These are phyloP conservation scores for Rhyacophila evoluta DNA, from an alignment of 2,888 invertebrate genomes.

Conservation along the genomic window DNA sequence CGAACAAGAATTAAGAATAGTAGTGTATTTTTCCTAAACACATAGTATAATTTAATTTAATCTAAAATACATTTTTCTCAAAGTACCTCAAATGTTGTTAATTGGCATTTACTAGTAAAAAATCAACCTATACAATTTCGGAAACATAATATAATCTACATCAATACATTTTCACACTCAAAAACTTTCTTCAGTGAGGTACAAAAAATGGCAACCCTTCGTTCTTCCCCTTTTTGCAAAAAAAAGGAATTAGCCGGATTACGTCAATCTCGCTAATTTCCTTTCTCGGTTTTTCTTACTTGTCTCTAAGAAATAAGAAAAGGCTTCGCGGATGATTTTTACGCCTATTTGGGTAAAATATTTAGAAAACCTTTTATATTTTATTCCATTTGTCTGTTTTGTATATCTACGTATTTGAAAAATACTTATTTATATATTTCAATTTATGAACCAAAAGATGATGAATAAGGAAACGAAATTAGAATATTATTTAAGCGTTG, in stretches of 20 bases:
- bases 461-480: no score
- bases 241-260: conserved; percentile 48
- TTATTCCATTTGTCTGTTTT: conserved; percentile 6
- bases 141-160: neutral
- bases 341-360: conserved; percentile 35
- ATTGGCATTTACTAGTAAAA: no score
- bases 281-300: conserved; percentile 37
- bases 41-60: no score
- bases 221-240: neutral
- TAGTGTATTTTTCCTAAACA: no score
- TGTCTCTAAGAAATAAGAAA: conserved; percentile 30
- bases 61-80: no score
- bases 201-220: conserved; percentile 20
- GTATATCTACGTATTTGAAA: no score
- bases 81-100: no score
- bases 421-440: no score
- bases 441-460: no score
- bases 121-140: no score
- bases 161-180: neutral
- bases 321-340: conserved; percentile 30
- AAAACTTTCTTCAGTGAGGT: neutral
- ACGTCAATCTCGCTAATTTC: conserved; percentile 46
- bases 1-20: no score
- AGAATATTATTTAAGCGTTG: no score
- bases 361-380: conserved; percentile 37